Percentiles rank a stretch among this genome's conserved stretches.
These are phyloP conservation scores for Nestor notabilis DNA, from an alignment of 2,113 vertebrate species.

Conservation along the genomic window DNA sequence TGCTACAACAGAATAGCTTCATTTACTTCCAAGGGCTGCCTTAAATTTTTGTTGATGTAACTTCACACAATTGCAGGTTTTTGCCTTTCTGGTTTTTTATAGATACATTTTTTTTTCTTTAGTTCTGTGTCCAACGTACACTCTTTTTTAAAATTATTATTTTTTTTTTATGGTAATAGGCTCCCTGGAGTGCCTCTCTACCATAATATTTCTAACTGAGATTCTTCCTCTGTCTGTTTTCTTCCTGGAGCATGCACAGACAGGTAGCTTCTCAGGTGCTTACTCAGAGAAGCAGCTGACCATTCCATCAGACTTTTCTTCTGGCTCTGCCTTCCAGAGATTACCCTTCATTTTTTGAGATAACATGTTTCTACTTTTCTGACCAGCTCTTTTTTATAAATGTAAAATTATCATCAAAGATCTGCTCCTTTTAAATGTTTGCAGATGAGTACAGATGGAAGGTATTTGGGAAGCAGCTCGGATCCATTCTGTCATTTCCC, in stretches of 20 bases:
- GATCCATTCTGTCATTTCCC: fast-evolving
- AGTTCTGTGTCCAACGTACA: neutral
- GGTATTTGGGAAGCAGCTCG: neutral
- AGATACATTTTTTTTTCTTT: neutral
- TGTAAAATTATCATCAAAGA: neutral
- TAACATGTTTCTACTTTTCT: neutral
- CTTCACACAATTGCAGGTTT: neutral
- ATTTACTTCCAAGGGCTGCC: neutral
- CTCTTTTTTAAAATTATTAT: neutral
- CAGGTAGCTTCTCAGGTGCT: neutral
- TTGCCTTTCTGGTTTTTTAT: neutral
- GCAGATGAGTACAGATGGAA: neutral
- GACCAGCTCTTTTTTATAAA: neutral
- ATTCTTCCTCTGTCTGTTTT: neutral
- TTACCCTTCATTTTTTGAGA: neutral
- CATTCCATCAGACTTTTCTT: neutral
- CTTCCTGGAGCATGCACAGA: neutral
- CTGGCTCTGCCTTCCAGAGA: neutral
- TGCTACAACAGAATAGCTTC: neutral
- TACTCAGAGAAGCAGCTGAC: neutral
- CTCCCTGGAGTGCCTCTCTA: neutral
- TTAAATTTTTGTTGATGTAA: neutral
- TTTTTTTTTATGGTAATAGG: neutral
- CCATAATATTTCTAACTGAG: neutral
- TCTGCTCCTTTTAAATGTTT: neutral